A percentile compares a stretch with the other conserved stretches of the same genome.
Evolutionary conservation across 2,888 invertebrate species (phyloP).

Genomic region (Cepaea hortensis): DNA sequence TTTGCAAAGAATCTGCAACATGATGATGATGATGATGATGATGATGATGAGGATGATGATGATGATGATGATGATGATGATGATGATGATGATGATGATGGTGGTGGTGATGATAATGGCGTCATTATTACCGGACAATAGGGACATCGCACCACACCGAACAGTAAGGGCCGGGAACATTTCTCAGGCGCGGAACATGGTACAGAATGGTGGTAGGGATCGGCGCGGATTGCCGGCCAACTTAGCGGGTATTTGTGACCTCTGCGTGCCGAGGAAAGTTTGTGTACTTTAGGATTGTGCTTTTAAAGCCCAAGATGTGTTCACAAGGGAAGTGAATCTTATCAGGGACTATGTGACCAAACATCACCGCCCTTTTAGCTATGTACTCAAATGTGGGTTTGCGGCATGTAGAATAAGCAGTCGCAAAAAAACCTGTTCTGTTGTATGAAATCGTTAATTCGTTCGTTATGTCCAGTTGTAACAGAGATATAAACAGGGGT

Average conservation of each 20-base stretch:
- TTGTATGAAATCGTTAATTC: too few relatives aligned
- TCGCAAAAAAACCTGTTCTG: too few relatives aligned
- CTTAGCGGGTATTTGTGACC: conserved; percentile 11
- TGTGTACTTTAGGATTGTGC: conserved; percentile 28
- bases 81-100: too few relatives aligned
- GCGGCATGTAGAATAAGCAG: background rate
- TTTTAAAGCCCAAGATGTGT: background rate
- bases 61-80: background rate
- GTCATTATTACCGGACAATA: background rate
- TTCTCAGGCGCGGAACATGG: conserved; percentile 11
- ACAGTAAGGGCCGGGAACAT: too few relatives aligned
- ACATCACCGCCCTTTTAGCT: conserved; percentile 5
- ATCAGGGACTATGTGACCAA: background rate
- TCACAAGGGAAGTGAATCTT: background rate
- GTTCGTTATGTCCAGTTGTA: too few relatives aligned
- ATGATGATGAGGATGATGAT: too few relatives aligned
- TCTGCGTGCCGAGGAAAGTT: background rate
- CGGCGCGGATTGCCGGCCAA: background rate
- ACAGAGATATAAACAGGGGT: too few relatives aligned
- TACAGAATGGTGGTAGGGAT: background rate
- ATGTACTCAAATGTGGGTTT: background rate
- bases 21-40: too few relatives aligned
- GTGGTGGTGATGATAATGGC: background rate
- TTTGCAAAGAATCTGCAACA: background rate
- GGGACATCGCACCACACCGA: too few relatives aligned